Conservation (phyloP, 2,888 invertebrate species). For the Sympetrum striolatum region DNA sequence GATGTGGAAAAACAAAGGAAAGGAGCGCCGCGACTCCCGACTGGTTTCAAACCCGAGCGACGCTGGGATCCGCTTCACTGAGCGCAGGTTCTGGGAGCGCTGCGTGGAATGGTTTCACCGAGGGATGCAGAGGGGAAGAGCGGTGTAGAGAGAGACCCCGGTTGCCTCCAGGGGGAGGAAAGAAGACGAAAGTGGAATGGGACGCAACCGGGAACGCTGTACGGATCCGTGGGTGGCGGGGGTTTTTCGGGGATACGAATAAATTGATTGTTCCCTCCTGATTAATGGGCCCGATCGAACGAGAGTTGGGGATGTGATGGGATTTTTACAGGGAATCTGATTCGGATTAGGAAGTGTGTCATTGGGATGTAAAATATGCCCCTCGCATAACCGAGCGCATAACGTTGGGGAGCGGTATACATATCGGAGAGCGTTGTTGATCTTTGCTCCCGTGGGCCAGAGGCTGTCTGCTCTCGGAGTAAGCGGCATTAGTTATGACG, state of each 20-base stretch:
- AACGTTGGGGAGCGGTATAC: background rate
- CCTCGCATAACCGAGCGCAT: background rate
- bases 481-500: too few relatives aligned
- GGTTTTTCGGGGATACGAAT: background rate
- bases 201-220: background rate
- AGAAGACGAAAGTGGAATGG: background rate
- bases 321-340: background rate
- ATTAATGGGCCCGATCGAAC: slow-evolving; percentile 5
- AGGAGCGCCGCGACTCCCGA: slow-evolving; percentile 6
- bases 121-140: background rate
- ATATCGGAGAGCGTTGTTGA: background rate
- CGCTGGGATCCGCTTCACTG: background rate
- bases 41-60: slow-evolving; percentile 6
- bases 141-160: background rate
- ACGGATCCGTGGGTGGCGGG: background rate
- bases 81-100: background rate
- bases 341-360: background rate
- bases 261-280: slow-evolving; percentile 4
- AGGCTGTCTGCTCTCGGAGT: too few relatives aligned
- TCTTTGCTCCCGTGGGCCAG: background rate
- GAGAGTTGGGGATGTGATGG: background rate
- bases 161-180: background rate
- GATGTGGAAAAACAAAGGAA: background rate
- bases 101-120: background rate
- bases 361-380: background rate